Evolutionary conservation across 2,888 invertebrate genomes (phyloP), one percentile per base, ranked within the genome.

Genomic region (Synergus itoensis): DNA sequence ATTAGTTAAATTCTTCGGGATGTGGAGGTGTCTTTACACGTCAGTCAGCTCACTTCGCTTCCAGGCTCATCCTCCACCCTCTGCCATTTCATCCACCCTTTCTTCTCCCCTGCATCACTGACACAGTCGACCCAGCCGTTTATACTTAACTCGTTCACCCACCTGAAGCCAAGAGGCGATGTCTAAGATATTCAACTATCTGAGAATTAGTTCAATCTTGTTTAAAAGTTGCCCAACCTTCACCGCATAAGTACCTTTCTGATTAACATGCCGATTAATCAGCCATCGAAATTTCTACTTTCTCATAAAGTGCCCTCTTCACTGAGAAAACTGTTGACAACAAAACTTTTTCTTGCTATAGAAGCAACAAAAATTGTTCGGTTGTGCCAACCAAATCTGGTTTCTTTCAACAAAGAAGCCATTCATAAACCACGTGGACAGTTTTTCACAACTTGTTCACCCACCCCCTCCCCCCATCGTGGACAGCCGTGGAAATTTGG

Each of bases 1-100:
- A 91, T 91, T 91, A 91, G 90, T 91, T 91, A 91, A 92, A 91
- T 92, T 91, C 91, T 92, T 92, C 90, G 90, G 87, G 91, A 90
- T 90, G 89, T 88, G 88, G 87, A 91, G 91, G 90, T 92, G 91
- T 92, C 91, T 92, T 91, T 91, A 91, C 91, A 91, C 90, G 91
- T 91, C 91, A 91, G 88, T 91, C 91, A 91, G 89, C 87, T 87
- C 87, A 89, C 88, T 91, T 91, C 89, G 91, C 90, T 91, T 88
- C 88, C 89, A 91, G 91, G 89, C 91, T 90, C 90, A 87, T 88
- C 89, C 87, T 86, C 82, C 85, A 82, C 82, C 82, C 81, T 77
- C 76, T 79, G 81, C 69, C 81, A 64, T 77, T 79, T 81, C 83
- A 83, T 81, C 82, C 80, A 80, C 79, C 79, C 81, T 78, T 81